Conservation (phyloP, 2,113 vertebrate genomes). For the Cavia porcellus region DNA sequence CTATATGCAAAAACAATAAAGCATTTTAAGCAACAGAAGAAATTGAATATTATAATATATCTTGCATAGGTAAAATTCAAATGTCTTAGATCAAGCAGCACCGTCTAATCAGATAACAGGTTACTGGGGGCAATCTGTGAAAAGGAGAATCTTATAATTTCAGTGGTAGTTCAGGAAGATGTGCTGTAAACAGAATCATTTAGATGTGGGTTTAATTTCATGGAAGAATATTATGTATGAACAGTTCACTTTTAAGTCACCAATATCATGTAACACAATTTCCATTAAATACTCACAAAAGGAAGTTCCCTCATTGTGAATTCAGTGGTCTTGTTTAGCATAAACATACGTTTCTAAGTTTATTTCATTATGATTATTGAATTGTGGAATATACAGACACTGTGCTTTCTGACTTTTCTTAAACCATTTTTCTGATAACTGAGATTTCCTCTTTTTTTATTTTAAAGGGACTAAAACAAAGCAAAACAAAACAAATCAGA, state of each 20-base stretch:
- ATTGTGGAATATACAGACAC: not conserved
- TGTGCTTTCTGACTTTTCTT: not conserved
- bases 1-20: slow-evolving; percentile 44
- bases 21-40: slow-evolving; percentile 56
- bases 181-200: slow-evolving; percentile 23
- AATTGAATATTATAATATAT: slow-evolving; percentile 22
- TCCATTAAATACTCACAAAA: not conserved
- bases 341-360: not conserved
- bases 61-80: slow-evolving; percentile 38
- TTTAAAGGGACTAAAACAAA: no score
- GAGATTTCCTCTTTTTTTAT: not conserved
- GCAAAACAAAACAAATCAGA: no score
- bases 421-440: not conserved
- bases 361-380: not conserved
- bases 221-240: not conserved
- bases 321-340: not conserved
- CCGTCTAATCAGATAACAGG: not conserved
- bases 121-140: not conserved
- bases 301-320: not conserved
- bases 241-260: not conserved
- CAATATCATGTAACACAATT: not conserved
- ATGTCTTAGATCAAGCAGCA: not conserved
- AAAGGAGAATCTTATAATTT: not conserved
- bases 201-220: not conserved
- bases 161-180: slow-evolving; percentile 39